A percentile compares a stretch with the other conserved stretches of the same genome.
phyloP scores from a whole-genome alignment of 1,140 invertebrate genomes.

The Vollenhovia emeryi region DNA sequence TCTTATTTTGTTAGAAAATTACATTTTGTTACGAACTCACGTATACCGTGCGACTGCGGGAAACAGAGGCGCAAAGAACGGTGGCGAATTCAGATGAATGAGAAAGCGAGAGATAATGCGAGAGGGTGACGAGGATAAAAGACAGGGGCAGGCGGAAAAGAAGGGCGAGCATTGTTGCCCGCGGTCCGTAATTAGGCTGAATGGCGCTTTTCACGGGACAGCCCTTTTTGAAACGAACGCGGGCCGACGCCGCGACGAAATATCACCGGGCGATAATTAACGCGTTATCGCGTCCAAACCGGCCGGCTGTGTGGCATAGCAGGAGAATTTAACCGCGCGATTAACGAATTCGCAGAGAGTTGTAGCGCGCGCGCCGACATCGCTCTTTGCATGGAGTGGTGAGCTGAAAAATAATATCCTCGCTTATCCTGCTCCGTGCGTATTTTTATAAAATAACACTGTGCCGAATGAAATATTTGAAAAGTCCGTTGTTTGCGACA shows the following conservation, averaged over 20 bases:
- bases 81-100: conserved; percentile 14
- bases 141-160: conserved; percentile 37
- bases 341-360: conserved; percentile 67
- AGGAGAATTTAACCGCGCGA: conserved; percentile 71
- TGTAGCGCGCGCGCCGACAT: conserved; percentile 26
- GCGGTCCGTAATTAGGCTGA: conserved; percentile 72
- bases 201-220: conserved; percentile 70
- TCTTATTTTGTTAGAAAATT: conserved; percentile 16
- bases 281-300: conserved; percentile 74
- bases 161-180: conserved; percentile 65
- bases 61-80: conserved; percentile 29
- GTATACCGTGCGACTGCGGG: not conserved
- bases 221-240: conserved; percentile 70
- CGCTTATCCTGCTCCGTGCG: not conserved
- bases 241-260: conserved; percentile 64
- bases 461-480: conserved; percentile 14
- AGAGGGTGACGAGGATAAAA: conserved; percentile 3
- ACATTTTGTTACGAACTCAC: not conserved
- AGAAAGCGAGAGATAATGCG: conserved; percentile 9
- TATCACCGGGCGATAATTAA: conserved; percentile 73
- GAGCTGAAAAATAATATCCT: conserved; percentile 47
- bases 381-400: not conserved
- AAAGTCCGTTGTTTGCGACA: conserved; percentile 1
- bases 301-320: conserved; percentile 35
- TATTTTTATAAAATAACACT: conserved; percentile 33